Conservation (phyloP, 1,140 invertebrate species). For the Bicyclus anynana region DNA sequence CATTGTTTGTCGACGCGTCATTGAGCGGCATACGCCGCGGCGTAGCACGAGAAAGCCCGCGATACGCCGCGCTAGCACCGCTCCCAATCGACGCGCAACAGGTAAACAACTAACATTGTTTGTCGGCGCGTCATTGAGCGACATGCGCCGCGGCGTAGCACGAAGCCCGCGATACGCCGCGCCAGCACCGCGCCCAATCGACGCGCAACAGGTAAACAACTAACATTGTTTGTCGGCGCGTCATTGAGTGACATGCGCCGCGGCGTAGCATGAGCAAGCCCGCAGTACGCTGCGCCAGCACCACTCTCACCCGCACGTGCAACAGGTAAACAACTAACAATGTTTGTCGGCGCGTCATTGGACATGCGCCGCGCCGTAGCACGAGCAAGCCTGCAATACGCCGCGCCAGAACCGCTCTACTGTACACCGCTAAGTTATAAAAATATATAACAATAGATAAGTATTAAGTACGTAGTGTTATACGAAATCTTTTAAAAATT, state of each 20-base stretch:
- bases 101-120: constrained; percentile 14
- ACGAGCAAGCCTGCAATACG: constrained; percentile 43
- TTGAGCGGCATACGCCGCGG: constrained; percentile 10
- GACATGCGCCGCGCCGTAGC: constrained; percentile 57
- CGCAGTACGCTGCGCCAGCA: constrained; percentile 63
- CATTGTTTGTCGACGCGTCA: constrained; percentile 22
- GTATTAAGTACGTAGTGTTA: too few species aligned
- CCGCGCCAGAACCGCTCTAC: constrained; percentile 60
- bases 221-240: constrained; percentile 35
- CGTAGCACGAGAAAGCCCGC: neutral
- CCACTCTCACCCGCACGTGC: constrained; percentile 35
- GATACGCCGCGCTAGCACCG: neutral
- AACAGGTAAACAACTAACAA: constrained; percentile 17
- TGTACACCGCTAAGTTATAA: too few species aligned
- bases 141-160: neutral
- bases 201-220: too few species aligned
- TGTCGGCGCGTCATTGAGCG: too few species aligned
- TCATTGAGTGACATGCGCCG: constrained; percentile 52
- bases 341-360: constrained; percentile 36
- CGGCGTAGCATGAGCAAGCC: constrained; percentile 54
- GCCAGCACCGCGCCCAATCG: neutral
- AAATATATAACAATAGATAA: constrained; percentile 57
- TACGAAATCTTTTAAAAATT: too few species aligned
- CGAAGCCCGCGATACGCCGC: neutral
- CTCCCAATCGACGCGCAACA: too few species aligned